These are phyloP conservation scores for Gisinianus flammeolus DNA, from an alignment of 2,888 invertebrate species.

Conservation along the genomic window DNA sequence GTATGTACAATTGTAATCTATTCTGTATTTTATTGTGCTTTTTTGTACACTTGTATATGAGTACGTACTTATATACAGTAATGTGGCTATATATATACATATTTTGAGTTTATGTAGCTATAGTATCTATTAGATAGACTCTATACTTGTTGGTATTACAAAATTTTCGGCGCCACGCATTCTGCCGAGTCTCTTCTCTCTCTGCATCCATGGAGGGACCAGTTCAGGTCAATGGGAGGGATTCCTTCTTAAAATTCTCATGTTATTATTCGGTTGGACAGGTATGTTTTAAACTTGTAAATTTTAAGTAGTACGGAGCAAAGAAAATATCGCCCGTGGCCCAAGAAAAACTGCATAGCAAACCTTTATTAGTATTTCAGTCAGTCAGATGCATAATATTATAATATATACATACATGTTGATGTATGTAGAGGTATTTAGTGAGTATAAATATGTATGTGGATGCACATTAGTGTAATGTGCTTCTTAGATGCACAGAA, in stretches of 20 bases:
- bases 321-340: neutral
- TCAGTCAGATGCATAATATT: neutral
- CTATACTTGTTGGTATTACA: neutral
- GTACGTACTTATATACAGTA: no score
- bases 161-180: constrained; percentile 56
- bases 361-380: neutral
- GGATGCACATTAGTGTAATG: no score
- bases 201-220: neutral
- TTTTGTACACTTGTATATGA: no score
- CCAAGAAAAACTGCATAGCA: neutral
- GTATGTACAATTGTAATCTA: neutral
- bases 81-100: neutral
- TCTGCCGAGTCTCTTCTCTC: constrained; percentile 41
- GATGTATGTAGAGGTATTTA: no score
- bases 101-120: neutral
- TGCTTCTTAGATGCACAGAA: no score
- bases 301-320: neutral
- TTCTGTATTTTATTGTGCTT: no score
- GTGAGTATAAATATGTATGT: no score
- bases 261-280: constrained; percentile 23
- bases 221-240: constrained; percentile 51
- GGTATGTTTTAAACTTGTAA: constrained; percentile 7
- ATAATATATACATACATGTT: neutral
- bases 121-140: no score
- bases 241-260: constrained; percentile 10